A percentile compares a stretch with the other conserved stretches of the same genome.
These are phyloP conservation scores for Oryzias woworae DNA, from an alignment of 2,113 vertebrate genomes.

Conservation along the genomic window DNA sequence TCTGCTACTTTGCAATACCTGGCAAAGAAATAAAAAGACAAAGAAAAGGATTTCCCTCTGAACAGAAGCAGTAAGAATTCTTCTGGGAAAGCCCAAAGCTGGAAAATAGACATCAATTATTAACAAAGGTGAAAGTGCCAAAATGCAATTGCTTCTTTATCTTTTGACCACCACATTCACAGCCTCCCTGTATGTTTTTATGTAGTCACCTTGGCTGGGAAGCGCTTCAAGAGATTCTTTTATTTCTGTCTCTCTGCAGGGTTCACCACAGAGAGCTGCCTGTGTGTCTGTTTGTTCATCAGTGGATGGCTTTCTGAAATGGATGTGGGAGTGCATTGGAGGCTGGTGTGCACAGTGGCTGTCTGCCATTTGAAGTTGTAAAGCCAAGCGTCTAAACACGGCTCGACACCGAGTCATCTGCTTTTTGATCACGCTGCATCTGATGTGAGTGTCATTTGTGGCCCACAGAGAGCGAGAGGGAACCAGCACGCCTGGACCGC, in stretches of 20 bases:
- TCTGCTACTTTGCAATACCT: constrained; percentile 5
- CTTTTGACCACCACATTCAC: constrained; percentile 34
- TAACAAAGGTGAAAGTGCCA: constrained; percentile 57
- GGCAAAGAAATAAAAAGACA: constrained; percentile 33
- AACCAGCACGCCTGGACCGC: neutral
- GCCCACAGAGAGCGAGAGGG: constrained; percentile 23
- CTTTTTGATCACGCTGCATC: constrained; percentile 50
- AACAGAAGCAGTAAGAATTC: constrained; percentile 36
- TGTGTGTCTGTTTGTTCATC: constrained; percentile 16
- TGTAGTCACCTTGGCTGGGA: constrained; percentile 56
- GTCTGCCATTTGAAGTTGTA: constrained; percentile 57
- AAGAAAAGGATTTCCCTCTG: constrained; percentile 27
- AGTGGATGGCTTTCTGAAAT: constrained; percentile 24
- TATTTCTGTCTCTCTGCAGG: constrained; percentile 58
- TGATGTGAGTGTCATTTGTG: constrained; percentile 47
- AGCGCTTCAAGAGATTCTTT: constrained; percentile 59
- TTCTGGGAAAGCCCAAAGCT: constrained; percentile 47
- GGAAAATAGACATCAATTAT: constrained; percentile 61
- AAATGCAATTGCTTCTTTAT: constrained; percentile 34
- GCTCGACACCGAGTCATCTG: constrained; percentile 47
- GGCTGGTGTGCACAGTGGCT: constrained; percentile 34
- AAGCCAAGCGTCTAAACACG: constrained; percentile 49
- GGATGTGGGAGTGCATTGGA: constrained; percentile 1
- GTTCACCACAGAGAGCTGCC: constrained; percentile 30
- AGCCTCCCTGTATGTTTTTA: constrained; percentile 42